Evolutionary conservation across 2,797 vertebrate species (phyloP).

Genomic region (Craterocephalus amniculus): DNA sequence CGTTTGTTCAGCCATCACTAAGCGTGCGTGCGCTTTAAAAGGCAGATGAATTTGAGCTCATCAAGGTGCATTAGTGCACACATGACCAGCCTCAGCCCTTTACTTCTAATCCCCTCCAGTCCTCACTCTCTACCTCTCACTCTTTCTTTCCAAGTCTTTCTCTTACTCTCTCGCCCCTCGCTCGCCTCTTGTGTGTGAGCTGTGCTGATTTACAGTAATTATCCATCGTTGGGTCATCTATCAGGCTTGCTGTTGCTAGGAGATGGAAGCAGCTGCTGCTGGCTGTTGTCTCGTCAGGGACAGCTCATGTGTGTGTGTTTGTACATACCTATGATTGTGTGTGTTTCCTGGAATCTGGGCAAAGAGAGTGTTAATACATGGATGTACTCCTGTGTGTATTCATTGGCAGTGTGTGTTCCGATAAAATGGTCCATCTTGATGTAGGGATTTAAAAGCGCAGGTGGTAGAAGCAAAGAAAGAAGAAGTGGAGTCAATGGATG

Average conservation of each 20-base stretch:
- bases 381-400: conserved; percentile 26
- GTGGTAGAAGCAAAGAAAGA: conserved; percentile 61
- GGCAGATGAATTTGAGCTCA: conserved; percentile 82
- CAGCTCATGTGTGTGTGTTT: conserved; percentile 58
- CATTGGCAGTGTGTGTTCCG: conserved; percentile 44
- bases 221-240: conserved; percentile 98
- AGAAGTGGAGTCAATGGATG: conserved; percentile 48
- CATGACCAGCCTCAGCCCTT: conserved; percentile 87
- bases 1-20: conserved; percentile 9
- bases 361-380: conserved; percentile 5
- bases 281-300: conserved; percentile 91
- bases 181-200: conserved; percentile 87
- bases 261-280: conserved; percentile 97
- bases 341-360: conserved; percentile 46
- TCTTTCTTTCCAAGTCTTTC: conserved; percentile 43
- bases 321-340: conserved; percentile 41
- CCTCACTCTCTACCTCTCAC: conserved; percentile 59
- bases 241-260: conserved; percentile 97
- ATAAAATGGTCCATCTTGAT: conserved; percentile 68
- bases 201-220: conserved; percentile 98
- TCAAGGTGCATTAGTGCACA: conserved; percentile 88
- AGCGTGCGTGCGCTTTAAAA: conserved; percentile 63
- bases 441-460: conserved; percentile 76
- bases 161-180: conserved; percentile 60
- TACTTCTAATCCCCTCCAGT: conserved; percentile 69